Conservation (phyloP, 2,888 invertebrate species). For the Patella caerulea region DNA sequence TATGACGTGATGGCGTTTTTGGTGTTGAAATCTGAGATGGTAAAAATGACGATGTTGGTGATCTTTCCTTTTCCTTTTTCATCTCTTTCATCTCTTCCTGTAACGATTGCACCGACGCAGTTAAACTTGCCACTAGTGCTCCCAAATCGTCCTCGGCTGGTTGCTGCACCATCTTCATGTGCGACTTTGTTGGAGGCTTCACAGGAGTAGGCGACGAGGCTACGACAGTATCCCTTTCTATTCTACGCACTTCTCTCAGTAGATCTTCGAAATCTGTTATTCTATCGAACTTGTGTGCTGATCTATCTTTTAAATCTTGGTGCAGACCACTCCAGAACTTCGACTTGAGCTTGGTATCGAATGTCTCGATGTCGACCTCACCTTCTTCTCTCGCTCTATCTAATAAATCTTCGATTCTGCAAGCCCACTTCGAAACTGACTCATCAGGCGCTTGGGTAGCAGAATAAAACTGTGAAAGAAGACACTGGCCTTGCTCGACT, state of each 20-base stretch:
- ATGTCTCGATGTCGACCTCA: not conserved
- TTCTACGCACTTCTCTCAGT: not conserved
- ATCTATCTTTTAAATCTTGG: not conserved
- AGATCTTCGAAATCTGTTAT: not conserved
- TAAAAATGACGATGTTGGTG: too few species aligned
- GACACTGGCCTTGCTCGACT: not conserved
- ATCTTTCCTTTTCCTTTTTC: not conserved
- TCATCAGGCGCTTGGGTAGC: not conserved
- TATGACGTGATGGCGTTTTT: too few species aligned
- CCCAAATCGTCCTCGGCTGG: not conserved
- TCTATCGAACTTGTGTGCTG: constrained; percentile 5
- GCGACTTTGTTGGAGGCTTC: not conserved
- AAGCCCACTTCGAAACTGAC: not conserved
- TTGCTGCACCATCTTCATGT: not conserved
- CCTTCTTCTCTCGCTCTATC: not conserved
- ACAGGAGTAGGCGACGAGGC: not conserved
- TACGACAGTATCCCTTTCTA: not conserved
- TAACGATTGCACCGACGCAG: not conserved
- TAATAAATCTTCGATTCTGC: not conserved
- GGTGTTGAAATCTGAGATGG: too few species aligned
- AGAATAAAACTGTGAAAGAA: not conserved
- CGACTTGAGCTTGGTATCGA: not conserved
- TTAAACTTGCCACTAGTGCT: not conserved
- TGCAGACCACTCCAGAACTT: constrained; percentile 1
- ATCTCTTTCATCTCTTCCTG: not conserved